Conservation (phyloP, 1,140 invertebrate genomes). For the Ctenoplectra terminalis region DNA sequence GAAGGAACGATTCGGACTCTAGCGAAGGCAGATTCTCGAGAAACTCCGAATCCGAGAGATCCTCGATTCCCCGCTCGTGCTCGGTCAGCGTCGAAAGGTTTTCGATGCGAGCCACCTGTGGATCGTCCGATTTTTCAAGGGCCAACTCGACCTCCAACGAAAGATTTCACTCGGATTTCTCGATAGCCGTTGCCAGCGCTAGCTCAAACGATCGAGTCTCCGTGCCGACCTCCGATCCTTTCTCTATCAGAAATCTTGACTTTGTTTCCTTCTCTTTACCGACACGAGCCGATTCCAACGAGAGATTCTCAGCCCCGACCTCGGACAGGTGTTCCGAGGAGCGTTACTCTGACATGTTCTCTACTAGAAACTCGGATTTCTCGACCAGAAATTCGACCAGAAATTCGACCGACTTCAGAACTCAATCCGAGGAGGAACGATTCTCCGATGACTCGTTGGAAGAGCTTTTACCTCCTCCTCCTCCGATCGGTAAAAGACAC, state of each 20-base stretch:
- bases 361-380: conserved; percentile 79
- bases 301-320: conserved; percentile 75
- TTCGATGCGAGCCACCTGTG: conserved; percentile 80
- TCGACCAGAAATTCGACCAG: conserved; percentile 80
- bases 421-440: conserved; percentile 86
- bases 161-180: conserved; percentile 81
- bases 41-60: conserved; percentile 79
- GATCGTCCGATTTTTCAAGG: conserved; percentile 80
- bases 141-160: conserved; percentile 81
- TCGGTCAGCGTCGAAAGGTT: conserved; percentile 81
- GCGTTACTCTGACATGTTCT: conserved; percentile 78
- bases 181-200: conserved; percentile 80
- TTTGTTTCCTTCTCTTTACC: conserved; percentile 77
- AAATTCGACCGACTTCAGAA: conserved; percentile 81
- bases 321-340: conserved; percentile 78
- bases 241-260: conserved; percentile 79
- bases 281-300: conserved; percentile 74
- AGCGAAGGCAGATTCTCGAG: conserved; percentile 79
- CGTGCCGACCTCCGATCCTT: conserved; percentile 79
- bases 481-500: conserved; percentile 87
- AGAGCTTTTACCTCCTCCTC: conserved; percentile 86
- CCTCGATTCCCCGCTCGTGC: conserved; percentile 79
- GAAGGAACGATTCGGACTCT: conserved; percentile 78
- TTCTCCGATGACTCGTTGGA: conserved; percentile 93
- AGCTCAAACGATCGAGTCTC: conserved; percentile 80